These are phyloP conservation scores for Platyura marginata DNA, from an alignment of 1,140 invertebrate species.

Conservation along the genomic window DNA sequence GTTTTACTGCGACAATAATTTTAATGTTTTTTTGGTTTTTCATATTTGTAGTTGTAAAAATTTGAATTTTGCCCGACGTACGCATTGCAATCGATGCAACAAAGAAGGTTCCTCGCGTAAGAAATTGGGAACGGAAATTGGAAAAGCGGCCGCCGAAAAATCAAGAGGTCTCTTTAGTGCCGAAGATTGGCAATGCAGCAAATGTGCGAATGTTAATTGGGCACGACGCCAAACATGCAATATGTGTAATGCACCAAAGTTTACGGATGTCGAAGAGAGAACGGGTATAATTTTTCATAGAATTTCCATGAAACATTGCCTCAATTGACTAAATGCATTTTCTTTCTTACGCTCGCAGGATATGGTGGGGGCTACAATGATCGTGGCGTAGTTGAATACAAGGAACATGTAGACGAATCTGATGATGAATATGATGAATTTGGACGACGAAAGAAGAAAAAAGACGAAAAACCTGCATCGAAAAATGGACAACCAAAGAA, in stretches of 20 bases:
- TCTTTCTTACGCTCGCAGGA: no score
- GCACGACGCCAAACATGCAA: slow-evolving; percentile 91
- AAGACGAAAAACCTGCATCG: slow-evolving; percentile 12
- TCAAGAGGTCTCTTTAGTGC: slow-evolving; percentile 94
- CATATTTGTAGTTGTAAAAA: slow-evolving; percentile 57
- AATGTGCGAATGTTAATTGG: slow-evolving; percentile 99
- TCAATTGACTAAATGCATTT: no score
- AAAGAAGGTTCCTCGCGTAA: slow-evolving; percentile 53
- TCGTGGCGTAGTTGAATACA: slow-evolving; percentile 81
- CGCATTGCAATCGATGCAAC: slow-evolving; percentile 81
- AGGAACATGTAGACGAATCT: slow-evolving; percentile 64
- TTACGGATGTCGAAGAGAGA: slow-evolving; percentile 69
- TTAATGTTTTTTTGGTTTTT: neutral
- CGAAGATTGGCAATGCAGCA: slow-evolving; percentile 99
- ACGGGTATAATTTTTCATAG: slow-evolving; percentile 28
- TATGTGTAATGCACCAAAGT: slow-evolving; percentile 97
- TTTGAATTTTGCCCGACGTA: slow-evolving; percentile 83
- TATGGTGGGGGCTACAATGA: slow-evolving; percentile 88
- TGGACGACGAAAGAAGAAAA: slow-evolving; percentile 70
- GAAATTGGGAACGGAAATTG: slow-evolving; percentile 91
- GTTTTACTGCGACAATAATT: neutral
- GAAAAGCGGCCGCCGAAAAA: slow-evolving; percentile 94
- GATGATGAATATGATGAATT: slow-evolving; percentile 94
- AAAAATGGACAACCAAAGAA: slow-evolving; percentile 21
- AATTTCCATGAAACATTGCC: no score